A percentile compares a stretch with the other conserved stretches of the same genome.
phyloP scores from a whole-genome alignment of 2,888 invertebrate genomes.

The Siphlonurus alternatus region DNA sequence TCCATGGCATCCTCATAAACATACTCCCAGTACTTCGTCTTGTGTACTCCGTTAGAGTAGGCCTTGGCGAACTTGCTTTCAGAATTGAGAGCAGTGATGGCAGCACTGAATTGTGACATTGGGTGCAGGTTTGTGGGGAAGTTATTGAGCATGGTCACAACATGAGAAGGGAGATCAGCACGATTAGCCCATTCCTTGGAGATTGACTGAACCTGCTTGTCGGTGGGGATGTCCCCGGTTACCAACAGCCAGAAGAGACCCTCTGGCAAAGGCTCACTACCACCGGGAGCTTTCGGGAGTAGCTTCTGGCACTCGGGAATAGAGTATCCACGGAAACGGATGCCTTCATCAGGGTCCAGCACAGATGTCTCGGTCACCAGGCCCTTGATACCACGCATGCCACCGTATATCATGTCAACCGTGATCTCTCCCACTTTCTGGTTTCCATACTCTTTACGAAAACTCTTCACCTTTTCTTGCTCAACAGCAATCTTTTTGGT shows the following conservation, averaged over 20 bases:
- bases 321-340: conserved; percentile 82
- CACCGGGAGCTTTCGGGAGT: conserved; percentile 65
- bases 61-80: conserved; percentile 87
- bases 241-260: conserved; percentile 86
- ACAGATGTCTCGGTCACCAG: conserved; percentile 91
- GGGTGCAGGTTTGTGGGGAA: conserved; percentile 84
- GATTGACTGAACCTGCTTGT: conserved; percentile 48
- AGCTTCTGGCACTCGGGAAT: conserved; percentile 85
- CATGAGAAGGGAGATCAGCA: conserved; percentile 77
- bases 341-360: conserved; percentile 87
- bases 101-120: conserved; percentile 87
- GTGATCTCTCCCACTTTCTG: conserved; percentile 94
- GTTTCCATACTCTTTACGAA: conserved; percentile 75
- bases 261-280: conserved; percentile 76
- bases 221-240: conserved; percentile 75
- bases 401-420: conserved; percentile 91
- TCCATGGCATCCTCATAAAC: conserved; percentile 89
- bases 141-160: conserved; percentile 84
- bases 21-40: conserved; percentile 83
- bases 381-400: conserved; percentile 92
- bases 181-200: conserved; percentile 73
- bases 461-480: conserved; percentile 79
- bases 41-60: conserved; percentile 76
- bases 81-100: conserved; percentile 78
- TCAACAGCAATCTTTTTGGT: conserved; percentile 81